phyloP scores from a whole-genome alignment of 1,140 invertebrate genomes.

The Brachionus plicatilis region DNA sequence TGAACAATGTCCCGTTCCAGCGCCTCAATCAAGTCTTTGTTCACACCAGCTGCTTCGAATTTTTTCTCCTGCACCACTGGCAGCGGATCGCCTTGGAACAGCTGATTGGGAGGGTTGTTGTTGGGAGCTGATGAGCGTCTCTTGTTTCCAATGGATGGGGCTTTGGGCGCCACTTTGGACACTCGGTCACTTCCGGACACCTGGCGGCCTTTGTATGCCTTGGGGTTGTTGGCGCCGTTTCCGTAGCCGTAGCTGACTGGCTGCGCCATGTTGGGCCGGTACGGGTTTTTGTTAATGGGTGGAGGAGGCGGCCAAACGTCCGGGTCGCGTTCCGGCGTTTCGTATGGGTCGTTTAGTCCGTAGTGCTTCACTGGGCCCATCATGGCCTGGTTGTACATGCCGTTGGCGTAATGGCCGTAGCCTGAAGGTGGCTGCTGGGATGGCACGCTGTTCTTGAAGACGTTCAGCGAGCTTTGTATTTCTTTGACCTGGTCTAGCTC shows the following conservation, averaged over 20 bases:
- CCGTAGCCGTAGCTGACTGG: slow-evolving; percentile 48
- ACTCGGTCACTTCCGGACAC: not conserved
- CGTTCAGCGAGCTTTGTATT: slow-evolving; percentile 65
- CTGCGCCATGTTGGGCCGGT: not conserved
- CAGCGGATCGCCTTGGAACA: slow-evolving; percentile 41
- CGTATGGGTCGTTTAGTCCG: slow-evolving; percentile 57
- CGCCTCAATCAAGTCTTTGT: slow-evolving; percentile 88
- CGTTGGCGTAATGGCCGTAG: not conserved
- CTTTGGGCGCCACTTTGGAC: slow-evolving; percentile 20
- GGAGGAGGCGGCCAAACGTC: slow-evolving; percentile 80
- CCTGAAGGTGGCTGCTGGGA: not conserved
- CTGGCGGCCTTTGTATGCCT: slow-evolving; percentile 19
- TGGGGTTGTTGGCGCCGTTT: slow-evolving; percentile 44
- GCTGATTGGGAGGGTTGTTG: slow-evolving; percentile 6
- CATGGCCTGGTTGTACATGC: not conserved
- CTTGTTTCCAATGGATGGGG: slow-evolving; percentile 42
- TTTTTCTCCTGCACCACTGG: slow-evolving; percentile 47
- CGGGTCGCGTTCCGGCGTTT: slow-evolving; percentile 61
- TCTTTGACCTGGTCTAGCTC: slow-evolving; percentile 87
- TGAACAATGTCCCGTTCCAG: slow-evolving; percentile 94
- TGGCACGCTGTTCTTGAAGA: slow-evolving; percentile 62
- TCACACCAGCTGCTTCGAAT: slow-evolving; percentile 82
- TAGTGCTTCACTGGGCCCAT: not conserved
- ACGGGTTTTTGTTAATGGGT: slow-evolving; percentile 65
- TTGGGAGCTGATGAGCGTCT: not conserved